These are phyloP conservation scores for Dryobotodes eremita DNA, from an alignment of 2,888 invertebrate genomes.

Conservation along the genomic window DNA sequence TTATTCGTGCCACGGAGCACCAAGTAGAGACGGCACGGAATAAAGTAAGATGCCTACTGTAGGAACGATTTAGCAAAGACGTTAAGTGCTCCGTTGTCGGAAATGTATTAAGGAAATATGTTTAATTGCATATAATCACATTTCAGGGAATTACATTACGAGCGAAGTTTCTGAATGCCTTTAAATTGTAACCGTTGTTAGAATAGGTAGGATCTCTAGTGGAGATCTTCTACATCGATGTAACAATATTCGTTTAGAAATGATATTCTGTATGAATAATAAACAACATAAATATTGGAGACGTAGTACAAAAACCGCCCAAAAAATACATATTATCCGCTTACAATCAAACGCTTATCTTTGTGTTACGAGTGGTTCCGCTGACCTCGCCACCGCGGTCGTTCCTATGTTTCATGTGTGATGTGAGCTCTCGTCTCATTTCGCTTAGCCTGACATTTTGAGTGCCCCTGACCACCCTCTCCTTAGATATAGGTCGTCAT, in stretches of 20 bases:
- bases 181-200: conserved; percentile 2
- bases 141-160: conserved; percentile 32
- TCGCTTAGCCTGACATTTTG: conserved; percentile 71
- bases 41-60: conserved; percentile 63
- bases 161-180: conserved; percentile 10
- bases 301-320: conserved; percentile 33
- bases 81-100: conserved; percentile 49
- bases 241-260: neutral
- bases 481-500: conserved; percentile 76
- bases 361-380: conserved; percentile 55
- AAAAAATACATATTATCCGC: conserved; percentile 57
- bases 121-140: conserved; percentile 49
- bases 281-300: conserved; percentile 45
- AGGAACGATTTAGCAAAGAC: conserved; percentile 60
- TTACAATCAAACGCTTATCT: conserved; percentile 66
- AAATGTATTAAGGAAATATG: conserved; percentile 53
- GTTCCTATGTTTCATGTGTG: conserved; percentile 63
- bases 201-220: conserved; percentile 10
- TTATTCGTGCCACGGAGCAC: conserved; percentile 78
- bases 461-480: conserved; percentile 73
- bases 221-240: neutral
- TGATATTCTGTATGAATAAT: conserved; percentile 33
- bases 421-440: conserved; percentile 69
- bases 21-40: conserved; percentile 67
- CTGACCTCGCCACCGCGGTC: conserved; percentile 6